phyloP scores from a whole-genome alignment of 2,888 invertebrate genomes.

The Oxyteleia sp. region DNA sequence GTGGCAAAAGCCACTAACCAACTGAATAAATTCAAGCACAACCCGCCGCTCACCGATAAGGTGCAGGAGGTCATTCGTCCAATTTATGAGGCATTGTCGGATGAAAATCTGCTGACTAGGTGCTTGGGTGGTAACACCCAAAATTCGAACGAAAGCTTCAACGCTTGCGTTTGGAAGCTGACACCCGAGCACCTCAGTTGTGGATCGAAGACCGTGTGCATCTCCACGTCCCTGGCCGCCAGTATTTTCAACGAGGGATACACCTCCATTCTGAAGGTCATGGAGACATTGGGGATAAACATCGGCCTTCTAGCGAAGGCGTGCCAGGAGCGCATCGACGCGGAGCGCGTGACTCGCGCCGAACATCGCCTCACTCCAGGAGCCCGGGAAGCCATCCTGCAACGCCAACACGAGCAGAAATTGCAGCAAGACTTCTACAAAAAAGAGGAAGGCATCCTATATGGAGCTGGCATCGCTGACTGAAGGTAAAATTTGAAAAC shows the following conservation, averaged over 20 bases:
- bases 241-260: slow-evolving; percentile 23
- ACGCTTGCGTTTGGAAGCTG: slow-evolving; percentile 2
- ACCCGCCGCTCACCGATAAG: no score
- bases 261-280: slow-evolving; percentile 2
- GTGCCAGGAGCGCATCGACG: background rate
- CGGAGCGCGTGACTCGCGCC: background rate
- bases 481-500: slow-evolving; percentile 7
- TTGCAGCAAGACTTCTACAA: slow-evolving; percentile 4
- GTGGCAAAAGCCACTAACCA: no score
- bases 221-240: slow-evolving; percentile 8
- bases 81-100: background rate
- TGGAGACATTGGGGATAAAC: slow-evolving; percentile 4
- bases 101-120: slow-evolving; percentile 2
- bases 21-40: no score
- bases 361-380: slow-evolving; percentile 16
- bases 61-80: no score
- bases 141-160: background rate
- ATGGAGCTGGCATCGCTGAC: slow-evolving; percentile 24
- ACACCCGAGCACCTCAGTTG: background rate
- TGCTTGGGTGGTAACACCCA: slow-evolving; percentile 16
- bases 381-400: slow-evolving; percentile 4
- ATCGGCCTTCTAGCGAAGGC: slow-evolving; percentile 3
- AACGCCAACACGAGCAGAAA: background rate
- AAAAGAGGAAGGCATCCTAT: slow-evolving; percentile 17
- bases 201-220: background rate